Conservation (phyloP, 1,140 invertebrate species). For the Nymphalis io region DNA sequence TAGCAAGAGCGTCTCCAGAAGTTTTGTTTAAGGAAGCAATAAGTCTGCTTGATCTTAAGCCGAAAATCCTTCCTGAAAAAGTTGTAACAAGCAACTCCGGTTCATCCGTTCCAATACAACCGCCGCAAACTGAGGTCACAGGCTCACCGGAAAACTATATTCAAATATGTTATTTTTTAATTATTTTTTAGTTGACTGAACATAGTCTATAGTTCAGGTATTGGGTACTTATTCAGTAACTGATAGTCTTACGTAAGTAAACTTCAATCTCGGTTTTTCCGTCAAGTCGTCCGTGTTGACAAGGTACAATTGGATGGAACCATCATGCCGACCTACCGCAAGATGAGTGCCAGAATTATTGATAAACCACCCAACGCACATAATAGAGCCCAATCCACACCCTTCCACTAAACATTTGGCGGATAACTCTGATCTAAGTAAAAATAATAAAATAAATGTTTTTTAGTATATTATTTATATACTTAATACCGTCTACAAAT, state of each 20-base stretch:
- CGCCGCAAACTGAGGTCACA: constrained; percentile 66
- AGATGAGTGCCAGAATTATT: constrained; percentile 54
- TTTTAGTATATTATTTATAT: not conserved
- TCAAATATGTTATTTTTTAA: not conserved
- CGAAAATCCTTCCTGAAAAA: constrained; percentile 72
- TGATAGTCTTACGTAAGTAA: constrained; percentile 61
- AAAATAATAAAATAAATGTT: constrained; percentile 32
- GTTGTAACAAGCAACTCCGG: constrained; percentile 63
- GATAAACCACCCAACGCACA: constrained; percentile 66
- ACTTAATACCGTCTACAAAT: no score
- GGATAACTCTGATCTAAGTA: constrained; percentile 52
- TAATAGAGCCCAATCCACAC: constrained; percentile 60
- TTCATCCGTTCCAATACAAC: constrained; percentile 62
- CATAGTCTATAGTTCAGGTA: no score
- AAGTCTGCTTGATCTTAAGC: constrained; percentile 55
- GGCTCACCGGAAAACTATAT: constrained; percentile 74
- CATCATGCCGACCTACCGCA: constrained; percentile 69
- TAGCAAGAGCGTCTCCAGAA: constrained; percentile 59
- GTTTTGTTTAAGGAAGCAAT: constrained; percentile 43
- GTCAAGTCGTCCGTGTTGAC: constrained; percentile 59
- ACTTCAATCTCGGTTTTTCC: constrained; percentile 67
- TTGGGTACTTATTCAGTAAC: not conserved
- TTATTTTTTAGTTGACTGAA: no score
- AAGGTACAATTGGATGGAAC: constrained; percentile 69
- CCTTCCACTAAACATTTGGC: constrained; percentile 64